These are phyloP conservation scores for Pterois miles DNA, from an alignment of 2,797 vertebrate species.

Conservation along the genomic window DNA sequence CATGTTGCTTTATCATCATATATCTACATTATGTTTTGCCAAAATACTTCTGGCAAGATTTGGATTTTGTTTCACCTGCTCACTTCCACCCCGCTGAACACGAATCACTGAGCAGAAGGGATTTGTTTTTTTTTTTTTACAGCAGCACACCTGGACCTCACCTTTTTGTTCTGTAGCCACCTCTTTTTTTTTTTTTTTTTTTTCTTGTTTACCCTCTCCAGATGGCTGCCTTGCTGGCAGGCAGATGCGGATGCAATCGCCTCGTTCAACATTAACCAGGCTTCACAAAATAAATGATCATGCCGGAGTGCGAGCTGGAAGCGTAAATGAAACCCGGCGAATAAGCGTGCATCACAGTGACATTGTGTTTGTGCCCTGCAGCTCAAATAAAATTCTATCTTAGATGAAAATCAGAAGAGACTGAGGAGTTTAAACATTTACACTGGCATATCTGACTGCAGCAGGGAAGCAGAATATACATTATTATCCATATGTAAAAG, in stretches of 20 bases:
- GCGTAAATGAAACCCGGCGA: not conserved
- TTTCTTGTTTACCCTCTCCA: not conserved
- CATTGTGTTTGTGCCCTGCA: not conserved
- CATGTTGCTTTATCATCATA: not conserved
- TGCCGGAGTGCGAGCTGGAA: not conserved
- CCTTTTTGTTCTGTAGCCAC: not conserved
- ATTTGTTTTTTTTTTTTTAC: not conserved
- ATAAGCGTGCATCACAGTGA: not conserved
- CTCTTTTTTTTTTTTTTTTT: no score
- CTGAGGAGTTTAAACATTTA: conserved; percentile 18
- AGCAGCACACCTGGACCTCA: not conserved
- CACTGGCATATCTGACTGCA: not conserved
- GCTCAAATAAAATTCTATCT: not conserved
- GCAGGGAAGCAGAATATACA: not conserved
- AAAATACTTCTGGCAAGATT: no score
- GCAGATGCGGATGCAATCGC: conserved; percentile 24
- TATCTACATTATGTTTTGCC: no score
- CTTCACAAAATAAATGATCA: conserved; percentile 14
- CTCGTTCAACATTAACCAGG: conserved; percentile 13
- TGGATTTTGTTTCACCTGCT: not conserved
- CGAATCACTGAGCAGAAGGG: not conserved
- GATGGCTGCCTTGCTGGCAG: conserved; percentile 20
- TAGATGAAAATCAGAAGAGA: not conserved
- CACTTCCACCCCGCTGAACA: not conserved
- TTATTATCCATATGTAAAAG: not conserved